Evolutionary conservation across 2,888 invertebrate species (phyloP).

Genomic region (Phyllotreta cruciferae): DNA sequence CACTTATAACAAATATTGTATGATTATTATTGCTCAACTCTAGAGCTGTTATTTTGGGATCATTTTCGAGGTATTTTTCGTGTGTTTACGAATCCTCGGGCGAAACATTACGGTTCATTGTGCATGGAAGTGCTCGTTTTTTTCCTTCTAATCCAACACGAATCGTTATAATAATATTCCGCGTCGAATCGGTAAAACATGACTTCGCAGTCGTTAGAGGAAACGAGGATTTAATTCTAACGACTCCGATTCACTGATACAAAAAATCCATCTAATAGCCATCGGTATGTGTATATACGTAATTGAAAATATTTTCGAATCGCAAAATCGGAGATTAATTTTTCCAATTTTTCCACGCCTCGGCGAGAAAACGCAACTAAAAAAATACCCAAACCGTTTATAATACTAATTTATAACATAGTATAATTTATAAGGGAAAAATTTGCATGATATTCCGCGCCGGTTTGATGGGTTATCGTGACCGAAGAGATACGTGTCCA

Average conservation of each 20-base stretch:
- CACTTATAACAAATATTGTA: too few species aligned
- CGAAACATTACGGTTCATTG: constrained; percentile 29
- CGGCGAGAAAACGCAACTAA: not conserved
- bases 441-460: too few species aligned
- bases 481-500: too few species aligned
- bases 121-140: constrained; percentile 24
- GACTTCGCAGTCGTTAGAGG: constrained; percentile 22
- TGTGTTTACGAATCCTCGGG: constrained; percentile 22
- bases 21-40: too few species aligned
- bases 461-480: too few species aligned
- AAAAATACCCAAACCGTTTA: not conserved
- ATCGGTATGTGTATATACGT: constrained; percentile 18
- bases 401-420: not conserved
- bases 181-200: constrained; percentile 30
- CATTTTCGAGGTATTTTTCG: constrained; percentile 21
- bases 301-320: constrained; percentile 10
- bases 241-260: constrained; percentile 8
- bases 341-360: constrained; percentile 1
- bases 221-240: constrained; percentile 29
- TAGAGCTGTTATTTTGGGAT: not conserved
- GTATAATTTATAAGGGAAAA: too few species aligned
- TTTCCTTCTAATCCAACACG: not conserved
- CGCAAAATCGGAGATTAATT: constrained; percentile 8
- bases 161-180: constrained; percentile 24
- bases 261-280: constrained; percentile 21